Base-by-base conservation (phyloP, 2,888 invertebrate species). In the Lysandra coridon region DNA sequence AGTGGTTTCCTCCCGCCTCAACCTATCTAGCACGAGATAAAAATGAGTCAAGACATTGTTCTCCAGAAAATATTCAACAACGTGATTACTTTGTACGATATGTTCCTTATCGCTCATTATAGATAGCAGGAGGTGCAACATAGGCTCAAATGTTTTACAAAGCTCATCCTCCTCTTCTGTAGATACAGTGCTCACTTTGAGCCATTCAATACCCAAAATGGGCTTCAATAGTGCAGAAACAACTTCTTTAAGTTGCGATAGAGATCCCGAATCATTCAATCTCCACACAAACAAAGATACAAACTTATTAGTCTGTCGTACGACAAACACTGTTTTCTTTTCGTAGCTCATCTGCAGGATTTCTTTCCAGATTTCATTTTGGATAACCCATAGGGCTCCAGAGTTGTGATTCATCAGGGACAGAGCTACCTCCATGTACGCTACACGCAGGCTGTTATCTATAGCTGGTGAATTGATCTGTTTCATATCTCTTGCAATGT, bases 301-400 rank as follows among this genome's bases (percentile, higher is more conserved):
- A 84, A 97, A 96, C 80, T 95, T 95, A 79, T 96, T 96, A 7
- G 96, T 96, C 86, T 97, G 96, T 64, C 96, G 94, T 0, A 96
- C 95, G 12, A 97, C 96, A 85, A 97, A 97, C 69, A 97, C 92
- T 0, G 97, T 97, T 81, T 96, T 96, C 87, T 96, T 96, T 79
- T 95, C 92, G 83, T 96, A 95, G 81, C 96, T 96, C 78, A 96
- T 95, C 80, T 93, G 93, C 4, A 97, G 88, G 49, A 97, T 95
- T 83, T 96, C 95, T 80, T 93, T 95, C 97, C 97, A 97, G 17
- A 95, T 88, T 23, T 95, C 96, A 80, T 91, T 93, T 80, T 95
- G 89, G n/a, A 96, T 91, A 4, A 97, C 90, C 96, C 96, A 97
- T 49, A 94, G 90, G 53, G 96, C 87, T 0, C 97, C 97, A 3